These are phyloP conservation scores for Bos taurus DNA, from an alignment of 2,113 vertebrate species.

Conservation along the genomic window DNA sequence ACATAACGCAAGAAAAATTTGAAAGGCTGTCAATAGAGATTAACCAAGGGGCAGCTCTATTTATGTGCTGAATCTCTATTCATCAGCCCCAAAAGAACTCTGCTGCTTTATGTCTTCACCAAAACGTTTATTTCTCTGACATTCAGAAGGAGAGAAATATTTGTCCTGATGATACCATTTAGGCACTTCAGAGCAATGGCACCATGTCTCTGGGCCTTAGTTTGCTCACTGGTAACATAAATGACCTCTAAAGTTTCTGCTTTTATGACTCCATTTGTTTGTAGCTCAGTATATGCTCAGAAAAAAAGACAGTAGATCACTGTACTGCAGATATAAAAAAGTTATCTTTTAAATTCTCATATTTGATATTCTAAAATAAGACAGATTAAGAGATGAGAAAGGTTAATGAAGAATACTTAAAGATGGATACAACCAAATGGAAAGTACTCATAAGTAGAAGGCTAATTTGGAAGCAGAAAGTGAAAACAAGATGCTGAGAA, in stretches of 20 bases:
- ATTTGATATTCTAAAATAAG: slow-evolving; percentile 27
- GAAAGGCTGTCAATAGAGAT: background rate
- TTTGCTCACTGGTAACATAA: slow-evolving; percentile 10
- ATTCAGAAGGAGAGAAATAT: background rate
- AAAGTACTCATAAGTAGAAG: background rate
- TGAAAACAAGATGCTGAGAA: background rate
- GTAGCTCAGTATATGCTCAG: background rate
- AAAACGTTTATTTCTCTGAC: background rate
- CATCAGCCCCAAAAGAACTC: background rate
- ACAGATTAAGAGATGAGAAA: background rate
- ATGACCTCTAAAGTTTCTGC: background rate
- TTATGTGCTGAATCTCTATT: background rate
- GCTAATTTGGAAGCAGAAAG: background rate
- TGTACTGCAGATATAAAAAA: background rate
- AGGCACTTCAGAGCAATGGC: background rate
- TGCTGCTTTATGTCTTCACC: background rate
- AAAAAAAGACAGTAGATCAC: background rate
- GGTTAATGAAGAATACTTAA: background rate
- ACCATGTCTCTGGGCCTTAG: background rate
- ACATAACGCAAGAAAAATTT: background rate
- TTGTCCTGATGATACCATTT: background rate
- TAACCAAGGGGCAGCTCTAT: background rate
- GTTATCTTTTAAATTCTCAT: background rate
- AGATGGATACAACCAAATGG: background rate
- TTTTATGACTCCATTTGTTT: background rate